Base-by-base conservation (phyloP, 2,797 vertebrate genomes). In the Cephalopachus bancanus region DNA sequence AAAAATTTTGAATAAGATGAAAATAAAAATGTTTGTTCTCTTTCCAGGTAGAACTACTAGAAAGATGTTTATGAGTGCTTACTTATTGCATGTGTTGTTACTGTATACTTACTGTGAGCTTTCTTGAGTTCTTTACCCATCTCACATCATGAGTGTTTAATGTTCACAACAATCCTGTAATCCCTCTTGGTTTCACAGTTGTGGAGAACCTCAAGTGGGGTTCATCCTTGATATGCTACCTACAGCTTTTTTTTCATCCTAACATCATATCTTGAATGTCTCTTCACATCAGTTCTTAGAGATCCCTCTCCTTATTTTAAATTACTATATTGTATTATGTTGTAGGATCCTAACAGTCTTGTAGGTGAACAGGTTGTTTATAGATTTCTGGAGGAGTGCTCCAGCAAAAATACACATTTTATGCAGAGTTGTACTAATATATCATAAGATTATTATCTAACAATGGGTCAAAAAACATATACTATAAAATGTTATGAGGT, bases 1-100 rank as follows among this genome's bases (percentile, higher is more conserved):
- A 88, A 76, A 95, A 64, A 94, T 37, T 10, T 96, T 37, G 37
- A 91, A 37, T n/a, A 74, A 89, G 44, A 44, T 94, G 30, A 80
- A 95, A 62, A 14, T 86, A 44, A 79, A 90, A 89, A 51, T 67
- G 3, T 69, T 10, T 60, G 15, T 94, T 62, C 84, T 10, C 85
- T 89, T 91, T 94, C 19, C 11, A 89, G 30, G 30, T 3, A 65
- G 17, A 69, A 44, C 37, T 83, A 55, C 17, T 20, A 19, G n/a
- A 80, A 80, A 96, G 65, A 76, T 0, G 59, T 95, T 91, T 93
- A 62, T 55, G 75, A 57, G 84, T 44, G 44, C 44, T 44, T 44
- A 44, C 44, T 44, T 44, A 4, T 44, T 44, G 6, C 44, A 44
- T 44, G 44, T 44, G 44, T 44, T 44, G 44, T 44, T 44, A 44